phyloP scores from a whole-genome alignment of 92 coral and sea anemone species.

The Diadumene lineata region DNA sequence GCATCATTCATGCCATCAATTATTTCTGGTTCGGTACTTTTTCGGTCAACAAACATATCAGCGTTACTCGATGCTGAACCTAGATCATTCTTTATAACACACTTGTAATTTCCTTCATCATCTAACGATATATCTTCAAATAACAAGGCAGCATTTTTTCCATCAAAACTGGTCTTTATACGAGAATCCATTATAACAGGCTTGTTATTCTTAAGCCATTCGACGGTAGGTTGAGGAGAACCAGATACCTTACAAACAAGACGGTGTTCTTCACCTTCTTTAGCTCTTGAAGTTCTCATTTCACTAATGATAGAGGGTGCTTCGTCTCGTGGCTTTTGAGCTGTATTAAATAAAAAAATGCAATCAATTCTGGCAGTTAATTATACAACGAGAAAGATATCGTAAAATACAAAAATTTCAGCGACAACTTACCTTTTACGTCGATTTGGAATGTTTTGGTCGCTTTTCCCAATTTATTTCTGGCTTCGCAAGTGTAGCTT shows the following conservation, averaged over 20 bases:
- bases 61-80: slow-evolving; percentile 69
- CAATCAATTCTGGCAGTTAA: not conserved
- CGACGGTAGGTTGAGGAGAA: slow-evolving; percentile 67
- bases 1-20: slow-evolving; percentile 54
- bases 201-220: slow-evolving; percentile 71
- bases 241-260: slow-evolving; percentile 67
- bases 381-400: too few species aligned
- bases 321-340: slow-evolving; percentile 39
- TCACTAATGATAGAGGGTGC: slow-evolving; percentile 53
- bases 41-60: slow-evolving; percentile 56
- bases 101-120: slow-evolving; percentile 65
- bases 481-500: slow-evolving; percentile 89
- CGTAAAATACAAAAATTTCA: too few species aligned
- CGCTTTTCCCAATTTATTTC: slow-evolving; percentile 77
- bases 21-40: slow-evolving; percentile 57
- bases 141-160: slow-evolving; percentile 44
- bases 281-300: slow-evolving; percentile 50
- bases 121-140: slow-evolving; percentile 40
- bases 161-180: slow-evolving; percentile 52
- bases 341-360: slow-evolving; percentile 23
- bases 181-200: slow-evolving; percentile 42
- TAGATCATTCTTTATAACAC: slow-evolving; percentile 59
- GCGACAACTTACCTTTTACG: slow-evolving; percentile 80
- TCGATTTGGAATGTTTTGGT: slow-evolving; percentile 74
- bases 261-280: slow-evolving; percentile 61